phyloP scores from a whole-genome alignment of 2,113 vertebrate species.

The Pedetes capensis region DNA sequence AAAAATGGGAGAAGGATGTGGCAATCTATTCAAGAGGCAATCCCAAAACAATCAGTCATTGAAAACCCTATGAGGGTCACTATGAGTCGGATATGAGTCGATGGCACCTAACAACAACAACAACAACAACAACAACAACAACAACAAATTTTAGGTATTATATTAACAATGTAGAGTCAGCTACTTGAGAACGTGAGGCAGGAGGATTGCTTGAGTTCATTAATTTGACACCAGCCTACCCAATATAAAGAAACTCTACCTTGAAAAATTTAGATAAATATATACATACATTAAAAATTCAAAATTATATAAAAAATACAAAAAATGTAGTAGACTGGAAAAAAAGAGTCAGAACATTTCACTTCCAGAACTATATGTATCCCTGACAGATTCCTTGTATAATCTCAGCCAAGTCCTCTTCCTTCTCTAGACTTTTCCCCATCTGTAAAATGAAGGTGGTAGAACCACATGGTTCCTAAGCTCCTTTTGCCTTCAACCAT shows the following conservation, averaged over 20 bases:
- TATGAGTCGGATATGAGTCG: too few relatives aligned
- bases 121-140: too few relatives aligned
- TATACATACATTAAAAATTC: too few relatives aligned
- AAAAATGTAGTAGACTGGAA: not conserved
- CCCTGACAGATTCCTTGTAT: not conserved
- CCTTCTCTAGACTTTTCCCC: not conserved
- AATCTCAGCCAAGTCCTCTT: slow-evolving; percentile 1
- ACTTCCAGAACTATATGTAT: slow-evolving; percentile 7
- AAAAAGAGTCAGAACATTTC: not conserved
- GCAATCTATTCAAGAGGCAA: too few relatives aligned
- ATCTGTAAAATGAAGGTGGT: slow-evolving; percentile 10
- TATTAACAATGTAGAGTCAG: not conserved
- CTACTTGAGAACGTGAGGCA: not conserved
- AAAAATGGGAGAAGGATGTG: too few relatives aligned
- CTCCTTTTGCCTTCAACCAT: not conserved
- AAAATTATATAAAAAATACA: too few relatives aligned
- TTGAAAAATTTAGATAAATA: not conserved
- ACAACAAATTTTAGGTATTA: not conserved
- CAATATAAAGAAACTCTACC: not conserved
- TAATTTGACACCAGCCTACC: not conserved
- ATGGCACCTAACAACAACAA: too few relatives aligned
- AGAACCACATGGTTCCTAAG: not conserved
- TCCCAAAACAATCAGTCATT: too few relatives aligned
- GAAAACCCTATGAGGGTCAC: too few relatives aligned
- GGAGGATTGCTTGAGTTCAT: not conserved